Evolutionary conservation across 2,113 vertebrate species (phyloP), one percentile per base, ranked within the genome.

Genomic region (Eretmochelys imbricata): DNA sequence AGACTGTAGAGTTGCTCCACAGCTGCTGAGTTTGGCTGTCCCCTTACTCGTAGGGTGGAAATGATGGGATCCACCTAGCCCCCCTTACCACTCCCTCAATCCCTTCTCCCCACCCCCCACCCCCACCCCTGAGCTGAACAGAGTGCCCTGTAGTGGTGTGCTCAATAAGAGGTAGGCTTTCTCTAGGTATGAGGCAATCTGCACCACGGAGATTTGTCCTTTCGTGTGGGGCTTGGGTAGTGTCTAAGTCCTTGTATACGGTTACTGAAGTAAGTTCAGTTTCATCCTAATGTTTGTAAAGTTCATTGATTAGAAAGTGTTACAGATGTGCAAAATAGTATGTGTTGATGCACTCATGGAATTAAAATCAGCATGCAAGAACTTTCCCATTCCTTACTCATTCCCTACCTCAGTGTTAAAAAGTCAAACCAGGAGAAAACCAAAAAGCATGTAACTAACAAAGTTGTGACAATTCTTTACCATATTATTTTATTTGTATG

Each of bases 41-140:
- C 14, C 6, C 42, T 46, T 76, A 76, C 24, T 46, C 42, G 48
- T 25, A 48, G 42, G 42, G 24, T 84, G 8, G 17, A 84, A 82
- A 49, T 62, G 50, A 69, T 25, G n/a, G 76, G 75, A 4, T 49
- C 29, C 85, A 6, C 8, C 62, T 78, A 46, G 75, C 19, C 65
- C 9, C 9, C 35, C 65, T 10, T 22, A 72, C 10, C 65, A 72
- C 65, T 38, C 8, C 4, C 14, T 16, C 62, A 35, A 16, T 35
- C 35, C 59, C 13, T 65, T 69, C 72, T 38, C 54, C 1, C 42
- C 42, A 42, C 42, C 42, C 42, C 42, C 38, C 4, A 42, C 38
- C 50, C 1, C 83, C 0, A 0, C 54, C 1, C 83, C 0, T 0
- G 48, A 25, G 12, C 4, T 83, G 42, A 90, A 4, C 3, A 87